These are phyloP conservation scores for Macropis europaea DNA, from an alignment of 2,888 invertebrate species.

Conservation along the genomic window DNA sequence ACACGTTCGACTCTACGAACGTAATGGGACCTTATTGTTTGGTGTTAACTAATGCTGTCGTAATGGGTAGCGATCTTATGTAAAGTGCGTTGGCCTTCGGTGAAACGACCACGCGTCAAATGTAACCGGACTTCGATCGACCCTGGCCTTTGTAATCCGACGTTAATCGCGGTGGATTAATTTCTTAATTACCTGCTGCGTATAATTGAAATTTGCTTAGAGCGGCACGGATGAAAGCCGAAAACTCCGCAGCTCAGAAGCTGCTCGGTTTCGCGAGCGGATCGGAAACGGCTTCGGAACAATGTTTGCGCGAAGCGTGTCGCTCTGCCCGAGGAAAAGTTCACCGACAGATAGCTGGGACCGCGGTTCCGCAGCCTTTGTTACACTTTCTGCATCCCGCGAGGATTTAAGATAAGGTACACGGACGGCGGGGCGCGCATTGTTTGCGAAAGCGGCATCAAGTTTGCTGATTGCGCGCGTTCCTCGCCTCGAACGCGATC, in stretches of 20 bases:
- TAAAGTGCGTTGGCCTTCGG: conserved; percentile 5
- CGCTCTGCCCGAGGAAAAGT: conserved; percentile 40
- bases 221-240: neutral
- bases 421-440: conserved; percentile 14
- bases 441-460: conserved; percentile 23
- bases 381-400: conserved; percentile 33
- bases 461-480: conserved; percentile 25
- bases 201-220: conserved; percentile 61
- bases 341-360: conserved; percentile 26
- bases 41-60: conserved; percentile 41
- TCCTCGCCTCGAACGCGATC: neutral
- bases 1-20: no score
- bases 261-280: neutral
- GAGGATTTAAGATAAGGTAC: conserved; percentile 34
- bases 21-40: no score
- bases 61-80: conserved; percentile 27
- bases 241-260: neutral
- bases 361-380: conserved; percentile 28
- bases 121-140: neutral
- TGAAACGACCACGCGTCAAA: neutral
- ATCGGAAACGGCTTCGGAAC: conserved; percentile 40
- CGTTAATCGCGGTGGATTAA: conserved; percentile 74
- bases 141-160: neutral
- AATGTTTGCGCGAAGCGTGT: conserved; percentile 40
- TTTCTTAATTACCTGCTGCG: conserved; percentile 74